Percentiles rank a stretch among this genome's conserved stretches.
Evolutionary conservation across 2,888 invertebrate genomes (phyloP).

Genomic region (Hydrotaea diabolus): DNA sequence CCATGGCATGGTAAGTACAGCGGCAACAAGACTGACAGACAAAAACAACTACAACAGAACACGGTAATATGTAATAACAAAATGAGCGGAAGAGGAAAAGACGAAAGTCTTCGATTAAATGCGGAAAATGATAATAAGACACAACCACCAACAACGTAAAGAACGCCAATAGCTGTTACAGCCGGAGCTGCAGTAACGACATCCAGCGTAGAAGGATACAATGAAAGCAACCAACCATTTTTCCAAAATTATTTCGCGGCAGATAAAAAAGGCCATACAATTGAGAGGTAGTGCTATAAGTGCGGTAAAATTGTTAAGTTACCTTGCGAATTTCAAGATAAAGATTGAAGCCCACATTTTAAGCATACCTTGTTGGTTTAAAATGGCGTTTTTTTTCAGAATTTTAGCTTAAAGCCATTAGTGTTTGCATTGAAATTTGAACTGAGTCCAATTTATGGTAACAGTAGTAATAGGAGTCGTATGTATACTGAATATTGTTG

Average conservation of each 20-base stretch:
- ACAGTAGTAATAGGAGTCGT: too few relatives aligned
- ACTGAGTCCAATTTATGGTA: too few relatives aligned
- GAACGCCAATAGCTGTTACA: constrained; percentile 15
- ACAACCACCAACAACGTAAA: constrained; percentile 29
- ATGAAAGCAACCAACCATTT: constrained; percentile 17
- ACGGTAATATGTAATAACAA: constrained; percentile 51
- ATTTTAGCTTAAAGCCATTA: too few relatives aligned
- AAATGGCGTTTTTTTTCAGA: too few relatives aligned
- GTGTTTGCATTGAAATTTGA: too few relatives aligned
- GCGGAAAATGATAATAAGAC: constrained; percentile 68
- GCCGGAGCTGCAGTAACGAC: constrained; percentile 18
- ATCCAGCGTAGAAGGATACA: constrained; percentile 45
- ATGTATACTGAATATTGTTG: too few relatives aligned
- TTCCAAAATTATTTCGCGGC: background rate
- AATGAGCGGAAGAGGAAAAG: constrained; percentile 64
- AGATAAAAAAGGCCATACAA: constrained; percentile 12
- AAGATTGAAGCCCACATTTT: too few relatives aligned
- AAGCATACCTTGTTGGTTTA: too few relatives aligned
- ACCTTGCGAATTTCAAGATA: too few relatives aligned
- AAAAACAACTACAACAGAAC: constrained; percentile 57
- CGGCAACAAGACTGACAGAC: too few relatives aligned
- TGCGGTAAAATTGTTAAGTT: constrained; percentile 13
- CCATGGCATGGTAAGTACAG: constrained; percentile 41
- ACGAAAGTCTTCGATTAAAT: constrained; percentile 72
- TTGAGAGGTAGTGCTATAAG: constrained; percentile 8